Percentiles rank a stretch among this genome's conserved stretches.
Evolutionary conservation across 1,140 invertebrate genomes (phyloP).

Genomic region (Halesus radiatus): DNA sequence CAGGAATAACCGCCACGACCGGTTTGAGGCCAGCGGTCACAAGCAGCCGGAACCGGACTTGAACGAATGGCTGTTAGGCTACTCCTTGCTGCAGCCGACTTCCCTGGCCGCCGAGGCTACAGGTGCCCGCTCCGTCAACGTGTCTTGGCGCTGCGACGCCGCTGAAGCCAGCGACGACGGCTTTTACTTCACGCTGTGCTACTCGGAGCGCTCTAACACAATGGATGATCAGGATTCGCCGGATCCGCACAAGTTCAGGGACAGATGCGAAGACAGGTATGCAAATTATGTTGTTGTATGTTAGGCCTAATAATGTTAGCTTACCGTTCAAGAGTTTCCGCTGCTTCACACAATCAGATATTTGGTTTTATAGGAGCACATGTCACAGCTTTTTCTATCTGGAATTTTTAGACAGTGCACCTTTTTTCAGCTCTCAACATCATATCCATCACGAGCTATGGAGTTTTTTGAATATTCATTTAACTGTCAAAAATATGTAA

Average conservation of each 20-base stretch:
- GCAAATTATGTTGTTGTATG: too few relatives aligned
- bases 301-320: too few relatives aligned
- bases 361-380: too few relatives aligned
- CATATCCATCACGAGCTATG: too few relatives aligned
- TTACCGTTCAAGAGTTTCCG: too few relatives aligned
- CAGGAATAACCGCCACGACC: not conserved
- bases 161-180: slow-evolving; percentile 34
- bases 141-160: slow-evolving; percentile 49
- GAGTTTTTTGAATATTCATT: too few relatives aligned
- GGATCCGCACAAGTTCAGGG: slow-evolving; percentile 27
- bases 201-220: not conserved
- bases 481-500: too few relatives aligned
- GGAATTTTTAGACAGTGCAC: too few relatives aligned
- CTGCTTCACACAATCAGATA: too few relatives aligned
- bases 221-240: not conserved
- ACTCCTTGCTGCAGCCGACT: not conserved
- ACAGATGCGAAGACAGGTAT: slow-evolving; percentile 50
- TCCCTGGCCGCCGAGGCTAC: slow-evolving; percentile 27
- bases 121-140: slow-evolving; percentile 42
- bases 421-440: too few relatives aligned
- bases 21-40: not conserved
- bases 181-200: slow-evolving; percentile 49
- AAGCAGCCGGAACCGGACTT: not conserved
- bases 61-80: not conserved
- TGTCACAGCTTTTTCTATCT: too few relatives aligned